Evolutionary conservation across 2,113 vertebrate species (phyloP), one percentile per base, ranked within the genome.

Genomic region (Mus pahari): DNA sequence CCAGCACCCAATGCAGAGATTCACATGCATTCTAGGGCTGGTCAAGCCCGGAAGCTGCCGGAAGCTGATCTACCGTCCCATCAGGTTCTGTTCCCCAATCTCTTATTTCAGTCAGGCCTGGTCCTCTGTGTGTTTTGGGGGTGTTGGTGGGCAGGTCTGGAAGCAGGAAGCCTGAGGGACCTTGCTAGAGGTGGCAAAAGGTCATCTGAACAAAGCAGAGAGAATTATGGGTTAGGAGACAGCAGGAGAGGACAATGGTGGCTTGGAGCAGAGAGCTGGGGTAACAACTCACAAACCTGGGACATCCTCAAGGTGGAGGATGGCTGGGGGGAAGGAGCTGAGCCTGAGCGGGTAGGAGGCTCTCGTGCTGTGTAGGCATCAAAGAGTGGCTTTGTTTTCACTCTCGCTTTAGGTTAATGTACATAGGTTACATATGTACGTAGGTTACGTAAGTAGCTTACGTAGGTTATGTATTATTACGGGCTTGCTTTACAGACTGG

Each of bases 301-400:
- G 62, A 8, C 50, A 2, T 39, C 13, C 33, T 16, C n/a, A n/a
- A n/a, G n/a, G n/a, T n/a, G 55, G 39, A 31, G 11, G 79, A 31
- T 16, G 48, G 16, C 73, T 45, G 42, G 62, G 26, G 10, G 12
- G 50, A 39, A 19, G 33, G 9, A 20, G 74, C 5, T 11, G 14
- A 42, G 0, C 28, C 14, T 3, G 22, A 55, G 31, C 39, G 12
- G 4, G 9, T 0, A 73, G 14, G 14, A 24, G 17, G 36, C 26
- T 86, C 48, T 84, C 22, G 6, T 17, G 42, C 71, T 48, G 8
- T 66, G 58, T 31, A 24, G 64, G 9, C 28, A 14, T 16, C 53
- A 55, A 55, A 71, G 53, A 16, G 9, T 36, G 84, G 13, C 42
- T 39, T 5, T 62, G 39, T 24, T 84, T 84, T 48, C 62, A 50